Base-by-base conservation (phyloP, 2,113 vertebrate genomes). In the Microtus ochrogaster region DNA sequence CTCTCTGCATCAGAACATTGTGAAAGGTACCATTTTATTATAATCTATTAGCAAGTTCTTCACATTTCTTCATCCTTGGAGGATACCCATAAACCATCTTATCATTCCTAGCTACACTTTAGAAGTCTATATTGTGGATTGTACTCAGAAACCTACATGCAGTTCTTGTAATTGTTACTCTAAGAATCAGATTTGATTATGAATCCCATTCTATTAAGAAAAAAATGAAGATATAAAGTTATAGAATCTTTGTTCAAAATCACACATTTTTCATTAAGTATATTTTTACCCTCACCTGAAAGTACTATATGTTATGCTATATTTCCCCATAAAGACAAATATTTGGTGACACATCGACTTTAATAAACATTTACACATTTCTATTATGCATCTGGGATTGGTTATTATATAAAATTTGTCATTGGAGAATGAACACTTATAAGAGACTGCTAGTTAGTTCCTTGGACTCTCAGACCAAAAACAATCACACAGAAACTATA, bases 221-320 rank as follows among this genome's bases (percentile, higher is more conserved):
- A 30, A 58, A 26, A 90, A 17, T 41, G 66, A 88, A 86, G 26
- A 91, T 74, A 55, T 84, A 52, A 89, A 70, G 55, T 52, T 92
- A 73, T 58, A 84, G 84, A 77, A 92, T 36, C 36, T 76, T 88
- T 65, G 24, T 44, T 44, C 82, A 84, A 84, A 95, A 85, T 77
- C 58, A 72, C 17, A 78, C 39, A 77, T 63, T 39, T 89, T 73
- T 92, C 78, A 14, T 13, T 58, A 19, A 22, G 7, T 4, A 83
- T 21, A 39, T 66, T 81, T 83, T 83, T 41, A 66, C 2, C 13
- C n/a, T 26, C n/a, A 88, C 14, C 26, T 44, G 89, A 26, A 93
- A 94, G 5, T 55, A 52, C 84, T 89, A 49, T 26, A n/a, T 52
- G 16, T 84, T 58, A 22, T 65, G 16, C 4, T 47, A 0, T 68